Evolutionary conservation across 2,797 vertebrate species (phyloP).

Genomic region (Sebastes ruberrimus): DNA sequence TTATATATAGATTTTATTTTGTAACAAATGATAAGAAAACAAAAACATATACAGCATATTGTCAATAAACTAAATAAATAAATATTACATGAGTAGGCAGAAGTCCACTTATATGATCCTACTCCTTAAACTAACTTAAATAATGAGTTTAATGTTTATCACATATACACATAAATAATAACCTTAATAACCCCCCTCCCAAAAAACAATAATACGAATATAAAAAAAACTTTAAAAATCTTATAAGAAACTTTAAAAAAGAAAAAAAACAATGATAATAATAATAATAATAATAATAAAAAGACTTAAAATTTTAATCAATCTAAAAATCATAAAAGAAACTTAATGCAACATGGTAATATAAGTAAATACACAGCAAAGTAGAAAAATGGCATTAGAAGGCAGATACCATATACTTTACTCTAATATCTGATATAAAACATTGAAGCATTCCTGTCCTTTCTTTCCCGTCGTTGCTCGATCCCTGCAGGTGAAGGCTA

Average conservation of each 20-base stretch:
- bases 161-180: not conserved
- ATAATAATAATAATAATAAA: too few relatives aligned
- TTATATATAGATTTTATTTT: not conserved
- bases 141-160: not conserved
- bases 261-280: too few relatives aligned
- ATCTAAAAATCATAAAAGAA: not conserved
- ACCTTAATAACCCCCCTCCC: too few relatives aligned
- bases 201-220: not conserved
- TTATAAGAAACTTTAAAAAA: too few relatives aligned
- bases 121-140: not conserved
- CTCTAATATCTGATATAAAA: not conserved
- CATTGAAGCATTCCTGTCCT: not conserved
- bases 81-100: not conserved
- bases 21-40: not conserved
- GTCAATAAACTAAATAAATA: not conserved
- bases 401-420: not conserved
- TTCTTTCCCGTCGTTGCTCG: not conserved
- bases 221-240: not conserved
- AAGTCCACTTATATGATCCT: not conserved
- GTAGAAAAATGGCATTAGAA: not conserved
- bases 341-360: not conserved
- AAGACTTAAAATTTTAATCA: too few relatives aligned
- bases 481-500: slow-evolving; percentile 72
- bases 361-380: not conserved
- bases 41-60: not conserved